Percentiles rank a stretch among this genome's conserved stretches.
phyloP scores from a whole-genome alignment of 2,113 vertebrate species.

The Ailurus styani region DNA sequence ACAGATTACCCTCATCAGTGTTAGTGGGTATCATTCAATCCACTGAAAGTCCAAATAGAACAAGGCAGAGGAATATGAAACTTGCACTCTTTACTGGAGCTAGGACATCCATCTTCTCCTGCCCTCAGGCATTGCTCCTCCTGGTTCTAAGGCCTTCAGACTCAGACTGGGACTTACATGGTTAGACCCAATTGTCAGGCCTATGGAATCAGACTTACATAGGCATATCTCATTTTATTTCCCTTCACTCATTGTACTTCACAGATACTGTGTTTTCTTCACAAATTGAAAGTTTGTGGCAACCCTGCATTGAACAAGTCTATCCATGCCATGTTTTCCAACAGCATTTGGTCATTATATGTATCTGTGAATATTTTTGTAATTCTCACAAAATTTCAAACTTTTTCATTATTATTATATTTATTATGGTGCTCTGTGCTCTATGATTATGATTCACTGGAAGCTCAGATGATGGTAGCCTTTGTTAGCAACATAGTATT shows the following conservation, averaged over 20 bases:
- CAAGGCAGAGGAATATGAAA: neutral
- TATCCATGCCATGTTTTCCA: neutral
- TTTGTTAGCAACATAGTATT: neutral
- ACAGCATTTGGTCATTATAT: neutral
- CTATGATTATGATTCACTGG: neutral
- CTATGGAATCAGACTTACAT: neutral
- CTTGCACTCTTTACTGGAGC: neutral
- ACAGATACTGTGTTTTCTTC: neutral
- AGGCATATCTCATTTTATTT: neutral
- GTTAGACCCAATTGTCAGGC: neutral
- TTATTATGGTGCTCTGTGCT: neutral
- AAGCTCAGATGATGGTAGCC: neutral
- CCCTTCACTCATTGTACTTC: neutral
- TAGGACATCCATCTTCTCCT: neutral
- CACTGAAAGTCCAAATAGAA: neutral
- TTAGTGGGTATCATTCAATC: too few species aligned
- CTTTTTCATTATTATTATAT: neutral
- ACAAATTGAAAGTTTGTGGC: neutral
- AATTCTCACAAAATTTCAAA: neutral
- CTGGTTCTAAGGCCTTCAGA: neutral
- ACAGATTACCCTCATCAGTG: neutral
- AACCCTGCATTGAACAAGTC: neutral
- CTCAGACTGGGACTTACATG: neutral
- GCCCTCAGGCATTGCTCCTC: too few species aligned
- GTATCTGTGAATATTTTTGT: neutral